Evolutionary conservation across 2,113 vertebrate species (phyloP).

Genomic region (Etheostoma spectabile): DNA sequence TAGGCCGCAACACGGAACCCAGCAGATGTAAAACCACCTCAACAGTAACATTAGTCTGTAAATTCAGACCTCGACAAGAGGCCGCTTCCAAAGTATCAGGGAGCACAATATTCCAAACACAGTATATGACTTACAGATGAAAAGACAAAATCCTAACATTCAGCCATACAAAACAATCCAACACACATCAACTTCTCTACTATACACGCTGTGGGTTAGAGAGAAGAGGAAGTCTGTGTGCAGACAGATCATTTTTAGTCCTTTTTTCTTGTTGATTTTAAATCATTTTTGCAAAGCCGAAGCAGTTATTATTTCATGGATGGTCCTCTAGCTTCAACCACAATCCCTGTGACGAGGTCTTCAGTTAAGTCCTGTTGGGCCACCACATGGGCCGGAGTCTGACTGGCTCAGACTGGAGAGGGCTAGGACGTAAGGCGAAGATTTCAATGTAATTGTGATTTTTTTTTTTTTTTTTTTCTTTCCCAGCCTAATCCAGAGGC

Average conservation of each 20-base stretch:
- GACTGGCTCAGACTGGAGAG: constrained; percentile 56
- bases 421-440: constrained; percentile 65
- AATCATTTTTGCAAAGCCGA: constrained; percentile 82
- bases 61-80: constrained; percentile 77
- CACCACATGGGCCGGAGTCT: constrained; percentile 49
- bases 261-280: constrained; percentile 46
- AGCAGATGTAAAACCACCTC: constrained; percentile 89
- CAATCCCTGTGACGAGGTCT: constrained; percentile 68
- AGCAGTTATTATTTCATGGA: constrained; percentile 76
- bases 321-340: constrained; percentile 70
- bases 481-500: constrained; percentile 65
- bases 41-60: constrained; percentile 82
- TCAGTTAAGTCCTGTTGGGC: constrained; percentile 45
- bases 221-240: constrained; percentile 79
- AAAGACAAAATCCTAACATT: constrained; percentile 80
- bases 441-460: constrained; percentile 50
- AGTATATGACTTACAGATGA: constrained; percentile 80
- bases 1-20: constrained; percentile 81
- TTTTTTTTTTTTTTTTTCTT: constrained; percentile 18
- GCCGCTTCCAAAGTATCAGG: constrained; percentile 80
- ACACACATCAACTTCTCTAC: constrained; percentile 68
- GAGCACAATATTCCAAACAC: constrained; percentile 82
- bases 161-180: constrained; percentile 80
- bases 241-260: constrained; percentile 66
- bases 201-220: constrained; percentile 60